Evolutionary conservation across 1,140 invertebrate genomes (phyloP).

Genomic region (Drosophila prosaltans): DNA sequence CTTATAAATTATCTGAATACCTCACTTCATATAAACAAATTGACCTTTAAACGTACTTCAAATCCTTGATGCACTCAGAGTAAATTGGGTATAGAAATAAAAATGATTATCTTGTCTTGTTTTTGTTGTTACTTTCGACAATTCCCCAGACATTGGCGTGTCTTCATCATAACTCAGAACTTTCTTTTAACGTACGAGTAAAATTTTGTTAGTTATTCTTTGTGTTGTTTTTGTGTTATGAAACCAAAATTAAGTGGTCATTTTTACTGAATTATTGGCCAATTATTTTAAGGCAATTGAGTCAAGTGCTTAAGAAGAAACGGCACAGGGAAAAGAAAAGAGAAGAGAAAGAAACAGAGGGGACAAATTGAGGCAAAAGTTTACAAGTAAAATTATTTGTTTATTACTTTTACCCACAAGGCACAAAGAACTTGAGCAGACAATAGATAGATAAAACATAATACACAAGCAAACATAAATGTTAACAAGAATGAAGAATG

Average conservation of each 20-base stretch:
- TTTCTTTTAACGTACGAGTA: constrained; percentile 12
- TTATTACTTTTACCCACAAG: constrained; percentile 60
- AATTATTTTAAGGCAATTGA: constrained; percentile 81
- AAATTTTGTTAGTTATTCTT: constrained; percentile 1
- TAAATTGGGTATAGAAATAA: constrained; percentile 46
- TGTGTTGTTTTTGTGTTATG: constrained; percentile 48
- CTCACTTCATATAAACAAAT: neutral
- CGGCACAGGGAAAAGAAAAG: neutral
- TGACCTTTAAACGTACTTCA: constrained; percentile 65
- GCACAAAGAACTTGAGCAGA: constrained; percentile 46
- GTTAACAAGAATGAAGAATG: constrained; percentile 34
- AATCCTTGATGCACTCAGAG: constrained; percentile 33
- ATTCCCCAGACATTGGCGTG: constrained; percentile 70
- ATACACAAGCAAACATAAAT: constrained; percentile 62
- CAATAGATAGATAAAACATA: constrained; percentile 27
- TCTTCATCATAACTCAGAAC: constrained; percentile 17
- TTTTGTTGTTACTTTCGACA: constrained; percentile 45
- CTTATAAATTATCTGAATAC: too few species aligned
- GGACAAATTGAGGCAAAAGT: constrained; percentile 41
- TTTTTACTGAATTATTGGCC: constrained; percentile 79
- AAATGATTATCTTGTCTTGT: constrained; percentile 10
- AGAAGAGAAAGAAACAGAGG: neutral
- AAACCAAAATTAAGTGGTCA: constrained; percentile 74
- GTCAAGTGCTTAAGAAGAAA: constrained; percentile 50
- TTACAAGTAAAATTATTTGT: constrained; percentile 73